Conservation (phyloP, 2,888 invertebrate species). For the Agrilus biguttatus region DNA sequence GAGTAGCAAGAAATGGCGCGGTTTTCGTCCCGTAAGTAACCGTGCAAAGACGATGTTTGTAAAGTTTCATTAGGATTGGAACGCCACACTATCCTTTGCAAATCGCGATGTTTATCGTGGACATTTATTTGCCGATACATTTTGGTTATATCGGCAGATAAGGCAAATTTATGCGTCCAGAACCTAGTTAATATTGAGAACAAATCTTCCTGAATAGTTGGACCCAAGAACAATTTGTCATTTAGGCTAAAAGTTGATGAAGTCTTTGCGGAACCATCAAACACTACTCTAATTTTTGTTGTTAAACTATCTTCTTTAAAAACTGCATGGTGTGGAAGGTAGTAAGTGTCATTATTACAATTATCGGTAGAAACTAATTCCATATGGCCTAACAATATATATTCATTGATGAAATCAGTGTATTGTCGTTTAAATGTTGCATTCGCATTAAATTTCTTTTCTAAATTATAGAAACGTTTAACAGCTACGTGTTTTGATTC, state of each 20-base stretch:
- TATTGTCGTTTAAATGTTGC: no score
- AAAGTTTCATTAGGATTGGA: neutral
- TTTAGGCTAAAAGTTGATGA: conserved; percentile 6
- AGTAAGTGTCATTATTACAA: neutral
- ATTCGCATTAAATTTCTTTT: no score
- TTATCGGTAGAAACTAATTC: no score
- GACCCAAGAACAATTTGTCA: conserved; percentile 6
- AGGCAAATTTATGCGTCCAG: no score
- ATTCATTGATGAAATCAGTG: no score
- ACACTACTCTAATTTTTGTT: neutral
- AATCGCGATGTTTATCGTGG: neutral
- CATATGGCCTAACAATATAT: no score
- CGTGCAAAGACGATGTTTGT: conserved; percentile 2
- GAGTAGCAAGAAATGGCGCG: conserved; percentile 1
- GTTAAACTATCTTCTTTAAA: conserved; percentile 7
- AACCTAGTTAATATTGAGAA: no score
- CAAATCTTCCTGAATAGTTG: neutral
- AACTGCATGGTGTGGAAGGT: conserved; percentile 8
- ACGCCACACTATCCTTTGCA: conserved; percentile 1
- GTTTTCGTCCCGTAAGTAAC: no score
- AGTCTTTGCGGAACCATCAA: conserved; percentile 7
- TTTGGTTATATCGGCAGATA: no score
- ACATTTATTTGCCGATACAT: no score
- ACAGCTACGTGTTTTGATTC: no score
- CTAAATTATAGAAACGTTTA: no score